phyloP scores from a whole-genome alignment of 92 coral and sea anemone species.

The Porites rus region DNA sequence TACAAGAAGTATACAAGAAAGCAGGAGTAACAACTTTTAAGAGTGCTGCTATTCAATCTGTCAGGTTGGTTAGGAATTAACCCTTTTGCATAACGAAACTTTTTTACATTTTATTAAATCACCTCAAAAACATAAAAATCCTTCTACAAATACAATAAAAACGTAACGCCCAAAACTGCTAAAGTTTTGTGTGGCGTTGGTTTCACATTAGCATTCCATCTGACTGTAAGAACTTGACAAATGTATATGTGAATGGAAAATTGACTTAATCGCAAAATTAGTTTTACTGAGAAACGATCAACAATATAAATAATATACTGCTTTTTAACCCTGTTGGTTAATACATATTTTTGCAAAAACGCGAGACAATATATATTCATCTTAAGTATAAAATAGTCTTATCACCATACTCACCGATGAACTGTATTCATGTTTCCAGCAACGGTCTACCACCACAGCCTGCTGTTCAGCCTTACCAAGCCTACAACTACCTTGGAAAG shows the following conservation, averaged over 20 bases:
- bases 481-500: conserved; percentile 43
- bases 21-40: conserved; percentile 32
- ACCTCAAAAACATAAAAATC: no score
- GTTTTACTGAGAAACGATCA: no score
- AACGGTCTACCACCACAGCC: conserved; percentile 45
- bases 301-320: no score
- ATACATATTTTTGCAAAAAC: no score
- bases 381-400: background rate
- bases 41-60: conserved; percentile 5
- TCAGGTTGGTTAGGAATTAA: conserved; percentile 19
- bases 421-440: conserved; percentile 11
- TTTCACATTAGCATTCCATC: background rate
- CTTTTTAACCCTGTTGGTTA: background rate
- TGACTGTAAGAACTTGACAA: background rate
- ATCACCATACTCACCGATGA: background rate
- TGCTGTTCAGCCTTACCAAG: conserved; percentile 21
- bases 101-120: no score
- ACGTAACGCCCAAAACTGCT: background rate
- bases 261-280: no score
- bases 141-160: background rate
- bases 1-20: conserved; percentile 26
- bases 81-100: background rate
- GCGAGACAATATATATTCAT: no score
- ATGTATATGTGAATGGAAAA: background rate
- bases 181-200: background rate